Percentiles rank a stretch among this genome's conserved stretches.
These are phyloP conservation scores for Rhorus exstirpatorius DNA, from an alignment of 2,888 invertebrate species.

Conservation along the genomic window DNA sequence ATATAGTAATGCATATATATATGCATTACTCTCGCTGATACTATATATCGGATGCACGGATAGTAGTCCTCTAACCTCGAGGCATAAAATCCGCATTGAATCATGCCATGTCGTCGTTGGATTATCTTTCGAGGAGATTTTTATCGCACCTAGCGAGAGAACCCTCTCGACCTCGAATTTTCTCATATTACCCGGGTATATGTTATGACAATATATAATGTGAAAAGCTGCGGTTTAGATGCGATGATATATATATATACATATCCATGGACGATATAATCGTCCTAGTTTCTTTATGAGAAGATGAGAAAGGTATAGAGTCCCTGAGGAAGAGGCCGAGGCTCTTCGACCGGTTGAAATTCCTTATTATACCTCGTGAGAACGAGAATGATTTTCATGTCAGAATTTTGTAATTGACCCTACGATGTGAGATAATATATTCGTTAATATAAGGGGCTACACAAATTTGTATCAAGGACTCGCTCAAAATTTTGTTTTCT, in stretches of 20 bases:
- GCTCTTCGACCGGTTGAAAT: constrained; percentile 18
- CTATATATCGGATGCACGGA: neutral
- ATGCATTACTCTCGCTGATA: neutral
- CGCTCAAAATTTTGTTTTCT: neutral
- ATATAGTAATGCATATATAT: too few relatives aligned
- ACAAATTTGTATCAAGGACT: neutral
- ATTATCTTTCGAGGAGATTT: constrained; percentile 42
- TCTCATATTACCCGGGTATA: constrained; percentile 23
- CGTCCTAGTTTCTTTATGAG: constrained; percentile 16
- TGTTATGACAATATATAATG: constrained; percentile 7
- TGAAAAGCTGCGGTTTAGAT: constrained; percentile 1
- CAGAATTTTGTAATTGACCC: neutral
- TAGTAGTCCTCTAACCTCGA: neutral
- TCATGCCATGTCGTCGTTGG: constrained; percentile 25
- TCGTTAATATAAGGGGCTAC: neutral
- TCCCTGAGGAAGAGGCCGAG: constrained; percentile 18
- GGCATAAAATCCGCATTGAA: constrained; percentile 13
- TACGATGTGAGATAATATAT: neutral
- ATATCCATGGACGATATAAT: constrained; percentile 23
- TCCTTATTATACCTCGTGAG: constrained; percentile 5
- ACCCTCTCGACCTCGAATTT: constrained; percentile 30
- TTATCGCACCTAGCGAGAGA: constrained; percentile 3
- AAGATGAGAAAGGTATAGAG: neutral
- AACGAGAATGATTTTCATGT: neutral
- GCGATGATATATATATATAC: neutral